Base-by-base conservation (phyloP, 1,140 invertebrate genomes). In the Eurosta solidaginis region DNA sequence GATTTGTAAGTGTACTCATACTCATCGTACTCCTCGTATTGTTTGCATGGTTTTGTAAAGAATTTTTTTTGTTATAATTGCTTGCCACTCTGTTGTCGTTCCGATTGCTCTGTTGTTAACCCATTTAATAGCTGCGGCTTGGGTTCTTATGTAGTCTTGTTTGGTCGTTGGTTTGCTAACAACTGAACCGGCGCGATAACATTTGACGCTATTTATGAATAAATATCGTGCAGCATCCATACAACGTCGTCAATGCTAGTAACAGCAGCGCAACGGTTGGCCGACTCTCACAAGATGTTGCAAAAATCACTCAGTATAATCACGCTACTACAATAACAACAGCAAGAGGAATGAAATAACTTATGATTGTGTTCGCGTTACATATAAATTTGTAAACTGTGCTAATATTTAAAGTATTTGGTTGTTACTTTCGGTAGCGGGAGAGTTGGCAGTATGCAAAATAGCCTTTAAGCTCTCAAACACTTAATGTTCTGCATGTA, bases 181-280 rank as follows among this genome's bases (percentile, higher is more conserved):
- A 68, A 68, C 59, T 68, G 59, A 68, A 68, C 59, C 59, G 59
- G 59, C 59, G 59, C 29, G 59, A 29, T 20, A 68, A 40, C 59
- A 68, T 68, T 68, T 68, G 40, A 68, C 33, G 59, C 59, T 68
- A 68, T 68, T 68, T 68, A 68, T 68, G 59, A 68, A 68, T 68
- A 68, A 68, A 68, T 68, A 68, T 68, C 59, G 36, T 33, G n/a
- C 59, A 68, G 33, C 59, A 68, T 68, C 59, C 59, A 52, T 52
- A 2, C 6, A 22, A 52, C n/a, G 25, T n/a, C n/a, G 27, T 33
- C 20, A 33, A 10, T 29, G 27, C 12, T 5, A 5, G 54, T n/a
- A 36, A 14, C 52, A 59, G 52, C 52, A n/a, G 29, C 27, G n/a
- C n/a, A 22, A 12, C 54, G 4, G 25, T 3, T 1, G 25, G 3